A percentile compares a stretch with the other conserved stretches of the same genome.
Evolutionary conservation across 37 sponge, comb jelly and placozoan genomes (phyloP).

Genomic region (Ianthella basta): DNA sequence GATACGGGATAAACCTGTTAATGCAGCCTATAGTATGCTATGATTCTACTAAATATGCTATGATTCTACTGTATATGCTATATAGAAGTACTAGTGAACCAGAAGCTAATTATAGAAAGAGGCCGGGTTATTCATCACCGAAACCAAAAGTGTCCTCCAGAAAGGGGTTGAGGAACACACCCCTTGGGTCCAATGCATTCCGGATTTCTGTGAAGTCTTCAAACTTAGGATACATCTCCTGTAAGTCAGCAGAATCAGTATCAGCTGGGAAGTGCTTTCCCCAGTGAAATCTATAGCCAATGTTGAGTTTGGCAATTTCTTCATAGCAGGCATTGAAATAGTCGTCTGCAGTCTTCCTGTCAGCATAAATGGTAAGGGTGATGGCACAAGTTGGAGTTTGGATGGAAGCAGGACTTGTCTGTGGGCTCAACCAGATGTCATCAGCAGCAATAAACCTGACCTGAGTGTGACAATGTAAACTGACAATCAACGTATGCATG

Average conservation of each 20-base stretch:
- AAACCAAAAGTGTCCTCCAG: conserved; percentile 35
- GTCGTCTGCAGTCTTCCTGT: not conserved
- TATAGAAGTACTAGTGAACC: too few relatives aligned
- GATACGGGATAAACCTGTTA: too few relatives aligned
- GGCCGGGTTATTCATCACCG: not conserved
- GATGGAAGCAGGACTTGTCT: not conserved
- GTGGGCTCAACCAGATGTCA: conserved; percentile 52
- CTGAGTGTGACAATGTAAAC: not conserved
- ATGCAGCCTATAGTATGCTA: too few relatives aligned
- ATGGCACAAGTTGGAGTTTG: conserved; percentile 44
- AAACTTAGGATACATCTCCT: conserved; percentile 34
- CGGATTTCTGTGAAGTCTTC: conserved; percentile 15
- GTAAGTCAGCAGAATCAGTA: not conserved
- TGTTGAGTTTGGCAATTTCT: conserved; percentile 35
- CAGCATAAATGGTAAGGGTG: conserved; percentile 63
- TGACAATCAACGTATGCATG: not conserved
- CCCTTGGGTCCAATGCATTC: conserved; percentile 44
- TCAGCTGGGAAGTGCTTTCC: conserved; percentile 50
- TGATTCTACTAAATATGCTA: too few relatives aligned
- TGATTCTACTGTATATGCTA: too few relatives aligned
- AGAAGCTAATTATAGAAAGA: too few relatives aligned
- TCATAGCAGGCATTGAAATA: conserved; percentile 49
- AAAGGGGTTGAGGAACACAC: conserved; percentile 42
- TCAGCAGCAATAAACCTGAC: conserved; percentile 58
- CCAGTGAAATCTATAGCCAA: conserved; percentile 51